A percentile compares a stretch with the other conserved stretches of the same genome.
These are phyloP conservation scores for Myiozetetes cayanensis DNA, from an alignment of 2,113 vertebrate genomes.

Conservation along the genomic window DNA sequence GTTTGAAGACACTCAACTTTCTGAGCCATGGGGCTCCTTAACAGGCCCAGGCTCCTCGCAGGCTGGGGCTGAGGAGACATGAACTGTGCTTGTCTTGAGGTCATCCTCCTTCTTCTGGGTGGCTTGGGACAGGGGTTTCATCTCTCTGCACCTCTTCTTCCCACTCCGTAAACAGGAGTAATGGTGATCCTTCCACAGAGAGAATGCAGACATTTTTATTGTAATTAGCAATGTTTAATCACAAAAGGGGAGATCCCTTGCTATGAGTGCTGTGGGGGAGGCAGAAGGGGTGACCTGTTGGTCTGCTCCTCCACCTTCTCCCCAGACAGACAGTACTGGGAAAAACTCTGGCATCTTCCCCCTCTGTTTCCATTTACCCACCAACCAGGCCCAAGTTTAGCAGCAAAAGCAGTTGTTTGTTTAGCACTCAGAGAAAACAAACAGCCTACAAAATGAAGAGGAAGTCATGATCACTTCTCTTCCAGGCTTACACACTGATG, in stretches of 20 bases:
- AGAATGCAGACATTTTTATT: rapidly evolving
- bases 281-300: neutral
- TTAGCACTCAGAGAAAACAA: neutral
- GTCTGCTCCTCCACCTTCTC: neutral
- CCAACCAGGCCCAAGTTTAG: neutral
- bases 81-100: rapidly evolving
- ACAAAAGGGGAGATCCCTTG: neutral
- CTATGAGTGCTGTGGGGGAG: neutral
- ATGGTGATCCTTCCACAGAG: neutral
- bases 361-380: neutral
- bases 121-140: neutral
- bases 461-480: neutral
- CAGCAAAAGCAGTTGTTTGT: neutral
- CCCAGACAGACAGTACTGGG: too few relatives aligned
- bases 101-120: neutral
- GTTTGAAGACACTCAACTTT: neutral
- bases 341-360: neutral
- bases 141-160: neutral
- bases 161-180: rapidly evolving
- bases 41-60: neutral
- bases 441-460: neutral
- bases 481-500: rapidly evolving
- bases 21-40: neutral
- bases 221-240: neutral
- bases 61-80: neutral